phyloP scores from a whole-genome alignment of 2,113 vertebrate genomes.

The Muntiacus reevesi region DNA sequence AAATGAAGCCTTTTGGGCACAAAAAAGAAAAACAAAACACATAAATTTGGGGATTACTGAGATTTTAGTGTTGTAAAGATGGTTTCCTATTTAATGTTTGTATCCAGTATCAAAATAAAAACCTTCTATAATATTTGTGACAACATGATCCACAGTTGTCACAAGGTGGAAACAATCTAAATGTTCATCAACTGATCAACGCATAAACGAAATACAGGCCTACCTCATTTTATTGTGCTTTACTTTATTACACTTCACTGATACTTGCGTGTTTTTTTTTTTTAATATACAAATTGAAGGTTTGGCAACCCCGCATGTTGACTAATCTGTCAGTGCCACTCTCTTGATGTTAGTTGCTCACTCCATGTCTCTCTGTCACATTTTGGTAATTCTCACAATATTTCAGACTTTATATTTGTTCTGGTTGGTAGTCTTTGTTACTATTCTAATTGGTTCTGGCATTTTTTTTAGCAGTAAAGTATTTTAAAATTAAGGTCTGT shows the following conservation, averaged over 20 bases:
- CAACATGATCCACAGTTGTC: background rate
- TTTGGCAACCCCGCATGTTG: background rate
- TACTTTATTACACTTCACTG: background rate
- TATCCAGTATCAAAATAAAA: background rate
- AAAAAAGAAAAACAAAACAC: background rate
- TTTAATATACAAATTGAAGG: background rate
- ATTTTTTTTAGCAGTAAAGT: background rate
- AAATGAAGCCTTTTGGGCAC: background rate
- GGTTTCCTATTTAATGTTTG: background rate
- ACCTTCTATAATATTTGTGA: background rate
- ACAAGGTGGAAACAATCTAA: background rate
- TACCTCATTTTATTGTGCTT: background rate
- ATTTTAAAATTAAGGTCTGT: background rate
- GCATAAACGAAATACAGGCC: background rate
- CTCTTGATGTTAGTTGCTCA: background rate
- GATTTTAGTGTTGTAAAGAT: background rate
- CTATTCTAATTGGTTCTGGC: background rate
- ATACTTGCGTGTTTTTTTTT: background rate
- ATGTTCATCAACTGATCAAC: background rate
- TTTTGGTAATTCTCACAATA: background rate
- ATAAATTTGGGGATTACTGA: background rate
- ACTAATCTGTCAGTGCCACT: background rate
- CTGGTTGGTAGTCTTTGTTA: background rate
- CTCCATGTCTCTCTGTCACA: background rate
- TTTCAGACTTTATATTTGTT: background rate